Evolutionary conservation across 2,888 invertebrate genomes (phyloP).

Genomic region (Falcaria lacertinaria): DNA sequence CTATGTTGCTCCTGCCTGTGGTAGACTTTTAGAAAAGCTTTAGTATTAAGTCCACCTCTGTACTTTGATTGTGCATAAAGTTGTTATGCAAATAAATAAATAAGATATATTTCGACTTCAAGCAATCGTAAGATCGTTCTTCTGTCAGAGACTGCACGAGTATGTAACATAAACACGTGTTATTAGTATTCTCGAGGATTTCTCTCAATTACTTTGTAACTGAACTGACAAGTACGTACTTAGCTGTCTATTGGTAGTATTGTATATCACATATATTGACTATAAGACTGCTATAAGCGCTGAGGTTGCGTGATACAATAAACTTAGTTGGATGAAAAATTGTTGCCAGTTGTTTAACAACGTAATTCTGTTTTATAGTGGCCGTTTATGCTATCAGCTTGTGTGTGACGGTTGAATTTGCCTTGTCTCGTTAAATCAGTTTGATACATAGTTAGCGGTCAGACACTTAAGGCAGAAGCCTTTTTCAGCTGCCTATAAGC

Average conservation of each 20-base stretch:
- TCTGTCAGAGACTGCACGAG: background rate
- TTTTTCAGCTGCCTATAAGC: background rate
- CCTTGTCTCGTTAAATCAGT: constrained; percentile 25
- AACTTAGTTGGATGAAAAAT: constrained; percentile 46
- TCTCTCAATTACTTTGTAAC: background rate
- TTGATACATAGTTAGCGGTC: constrained; percentile 25
- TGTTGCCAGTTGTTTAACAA: constrained; percentile 50
- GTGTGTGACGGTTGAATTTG: constrained; percentile 41
- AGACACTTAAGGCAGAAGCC: constrained; percentile 9
- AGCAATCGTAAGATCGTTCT: background rate
- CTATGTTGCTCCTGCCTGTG: too few species aligned
- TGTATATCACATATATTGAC: background rate
- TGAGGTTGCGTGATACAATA: constrained; percentile 39
- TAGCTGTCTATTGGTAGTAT: background rate
- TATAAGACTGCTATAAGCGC: constrained; percentile 10
- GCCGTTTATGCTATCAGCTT: constrained; percentile 43
- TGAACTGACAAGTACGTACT: background rate
- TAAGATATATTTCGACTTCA: background rate
- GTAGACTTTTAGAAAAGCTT: too few species aligned
- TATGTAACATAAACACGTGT: background rate
- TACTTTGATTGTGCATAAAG: too few species aligned
- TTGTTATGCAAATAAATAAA: too few species aligned
- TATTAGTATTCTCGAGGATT: background rate
- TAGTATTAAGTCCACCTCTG: too few species aligned
- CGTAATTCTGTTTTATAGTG: constrained; percentile 53